A percentile compares a stretch with the other conserved stretches of the same genome.
Conservation (phyloP, 2,888 invertebrate species). For the Chrysolina americana region DNA sequence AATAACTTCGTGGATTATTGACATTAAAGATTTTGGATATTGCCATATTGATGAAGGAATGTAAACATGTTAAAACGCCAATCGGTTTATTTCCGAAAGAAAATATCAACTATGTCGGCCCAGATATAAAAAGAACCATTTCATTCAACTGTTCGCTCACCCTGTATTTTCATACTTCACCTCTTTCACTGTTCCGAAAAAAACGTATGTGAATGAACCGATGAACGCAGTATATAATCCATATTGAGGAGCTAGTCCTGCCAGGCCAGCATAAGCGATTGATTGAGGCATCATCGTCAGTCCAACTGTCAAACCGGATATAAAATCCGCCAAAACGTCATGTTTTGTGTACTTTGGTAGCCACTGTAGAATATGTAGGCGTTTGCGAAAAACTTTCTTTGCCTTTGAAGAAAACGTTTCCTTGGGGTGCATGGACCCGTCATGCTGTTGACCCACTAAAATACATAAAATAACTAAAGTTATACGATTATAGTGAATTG, state of each 20-base stretch:
- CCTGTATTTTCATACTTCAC: slow-evolving; percentile 60
- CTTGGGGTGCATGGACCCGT: background rate
- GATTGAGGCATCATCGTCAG: slow-evolving; percentile 94
- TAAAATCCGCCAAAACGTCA: slow-evolving; percentile 82
- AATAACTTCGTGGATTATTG: too few relatives aligned
- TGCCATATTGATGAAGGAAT: too few relatives aligned
- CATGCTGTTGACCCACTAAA: slow-evolving; percentile 28
- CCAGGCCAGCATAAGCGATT: slow-evolving; percentile 91
- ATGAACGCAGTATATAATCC: slow-evolving; percentile 94
- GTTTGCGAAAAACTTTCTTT: slow-evolving; percentile 51
- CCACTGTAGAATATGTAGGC: slow-evolving; percentile 72
- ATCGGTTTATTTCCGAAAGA: too few relatives aligned
- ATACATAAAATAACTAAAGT: background rate
- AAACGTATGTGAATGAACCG: slow-evolving; percentile 88
- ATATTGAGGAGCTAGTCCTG: slow-evolving; percentile 89
- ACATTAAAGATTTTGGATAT: too few relatives aligned
- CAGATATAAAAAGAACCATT: background rate
- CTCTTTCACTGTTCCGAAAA: slow-evolving; percentile 90
- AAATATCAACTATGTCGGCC: too few relatives aligned
- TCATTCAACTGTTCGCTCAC: background rate
- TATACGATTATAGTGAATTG: too few relatives aligned
- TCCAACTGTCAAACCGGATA: slow-evolving; percentile 92
- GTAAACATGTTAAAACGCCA: too few relatives aligned
- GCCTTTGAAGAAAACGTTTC: slow-evolving; percentile 19
- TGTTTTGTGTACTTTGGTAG: slow-evolving; percentile 78